Conservation (phyloP, 2,797 vertebrate genomes). For the Miopithecus talapoin region DNA sequence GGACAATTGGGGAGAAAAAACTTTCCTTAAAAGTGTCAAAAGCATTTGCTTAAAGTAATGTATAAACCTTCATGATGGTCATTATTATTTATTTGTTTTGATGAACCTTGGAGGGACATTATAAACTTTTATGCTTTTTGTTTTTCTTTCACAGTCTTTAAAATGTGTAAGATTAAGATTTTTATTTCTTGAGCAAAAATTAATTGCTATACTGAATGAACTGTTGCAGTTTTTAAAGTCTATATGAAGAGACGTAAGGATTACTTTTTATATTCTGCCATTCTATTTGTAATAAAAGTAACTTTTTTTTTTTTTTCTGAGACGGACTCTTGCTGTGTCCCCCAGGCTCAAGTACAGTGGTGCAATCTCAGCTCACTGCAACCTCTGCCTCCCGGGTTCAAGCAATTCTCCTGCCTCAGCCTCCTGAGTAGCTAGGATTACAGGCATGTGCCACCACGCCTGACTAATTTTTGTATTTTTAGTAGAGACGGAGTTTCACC, state of each 20-base stretch:
- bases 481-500: too few relatives aligned
- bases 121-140: conserved; percentile 76
- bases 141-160: conserved; percentile 57
- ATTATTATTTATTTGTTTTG: neutral
- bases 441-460: too few relatives aligned
- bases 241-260: conserved; percentile 42
- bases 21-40: conserved; percentile 44
- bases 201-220: conserved; percentile 27
- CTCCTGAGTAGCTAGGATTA: too few relatives aligned
- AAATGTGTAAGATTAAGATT: conserved; percentile 61
- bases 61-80: conserved; percentile 34
- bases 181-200: conserved; percentile 67
- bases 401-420: too few relatives aligned
- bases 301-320: conserved; percentile 22
- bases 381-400: too few relatives aligned
- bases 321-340: too few relatives aligned
- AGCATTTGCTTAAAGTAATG: conserved; percentile 48
- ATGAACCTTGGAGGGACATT: conserved; percentile 50
- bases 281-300: conserved; percentile 68
- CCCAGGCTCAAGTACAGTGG: too few relatives aligned
- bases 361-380: too few relatives aligned
- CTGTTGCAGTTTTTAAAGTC: conserved; percentile 30
- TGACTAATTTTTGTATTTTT: too few relatives aligned
- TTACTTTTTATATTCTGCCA: conserved; percentile 72
- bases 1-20: conserved; percentile 3